Base-by-base conservation (phyloP, 2,797 vertebrate species). In the Naso thynnoides region DNA sequence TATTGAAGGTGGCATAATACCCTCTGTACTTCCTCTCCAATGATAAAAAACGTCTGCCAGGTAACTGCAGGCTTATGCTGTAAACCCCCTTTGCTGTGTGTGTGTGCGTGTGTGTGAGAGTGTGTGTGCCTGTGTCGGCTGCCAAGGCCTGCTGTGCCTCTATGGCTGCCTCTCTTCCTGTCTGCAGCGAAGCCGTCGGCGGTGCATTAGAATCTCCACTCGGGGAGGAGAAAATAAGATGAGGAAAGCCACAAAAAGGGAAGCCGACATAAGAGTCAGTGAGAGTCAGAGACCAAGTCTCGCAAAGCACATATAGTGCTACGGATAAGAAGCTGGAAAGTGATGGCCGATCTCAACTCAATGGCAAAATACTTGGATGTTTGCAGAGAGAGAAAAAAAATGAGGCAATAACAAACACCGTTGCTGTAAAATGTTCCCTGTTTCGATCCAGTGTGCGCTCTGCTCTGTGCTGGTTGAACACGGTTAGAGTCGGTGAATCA, bases 121-220 rank as follows among this genome's bases (percentile, higher is more conserved):
- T 44, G 44, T 21, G 42, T 44, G 42, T 8, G 18, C 11, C 6
- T 41, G 6, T 39, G 48, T 50, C 1, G 18, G 38, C 36, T 70
- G 57, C 69, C 57, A 83, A 57, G 41, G 6, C 36, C 31, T 23
- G 44, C 38, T 36, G 33, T 44, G 59, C 33, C 54, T 36, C 77
- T 69, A 13, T n/a, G 49, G 31, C 73, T 48, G 58, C 6, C 41
- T 74, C 54, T 44, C 58, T 45, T 82, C 58, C 73, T 81, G 41
- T 73, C 42, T 6, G 44, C 47, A 19, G 19, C 0, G 26, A 56
- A 44, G 39, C 41, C 16, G 56, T 54, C 1, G 0, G 29, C 6
- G 8, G 11, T 24, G 13, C 1, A 23, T 1, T 23, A 33, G 39
- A 67, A 27, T 45, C 47, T 45, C 21, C 11, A 19, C 23, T 38